These are phyloP conservation scores for Anticlea derivata DNA, from an alignment of 2,888 invertebrate genomes.

Conservation along the genomic window DNA sequence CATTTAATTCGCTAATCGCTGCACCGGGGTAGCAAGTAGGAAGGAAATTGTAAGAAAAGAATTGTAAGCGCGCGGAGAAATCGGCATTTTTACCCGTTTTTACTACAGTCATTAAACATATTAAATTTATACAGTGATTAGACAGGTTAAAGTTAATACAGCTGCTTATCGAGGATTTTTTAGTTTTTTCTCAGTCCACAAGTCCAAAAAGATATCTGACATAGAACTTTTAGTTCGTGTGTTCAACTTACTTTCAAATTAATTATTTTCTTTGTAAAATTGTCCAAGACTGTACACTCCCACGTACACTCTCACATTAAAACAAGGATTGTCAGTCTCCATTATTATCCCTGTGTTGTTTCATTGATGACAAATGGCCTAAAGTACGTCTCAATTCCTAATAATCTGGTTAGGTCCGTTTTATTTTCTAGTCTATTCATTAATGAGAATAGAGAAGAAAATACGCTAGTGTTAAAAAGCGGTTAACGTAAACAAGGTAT, in stretches of 20 bases:
- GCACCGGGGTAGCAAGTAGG: slow-evolving; percentile 20
- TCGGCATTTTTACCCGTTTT: slow-evolving; percentile 11
- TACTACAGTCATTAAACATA: slow-evolving; percentile 12
- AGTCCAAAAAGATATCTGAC: too few species aligned
- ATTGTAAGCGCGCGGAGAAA: slow-evolving; percentile 20
- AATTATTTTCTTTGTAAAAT: not conserved
- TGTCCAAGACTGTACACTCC: not conserved
- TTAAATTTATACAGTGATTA: not conserved
- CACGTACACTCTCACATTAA: not conserved
- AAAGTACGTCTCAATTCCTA: not conserved
- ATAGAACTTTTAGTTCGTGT: too few species aligned
- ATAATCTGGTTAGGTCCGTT: not conserved
- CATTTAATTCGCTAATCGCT: slow-evolving; percentile 47
- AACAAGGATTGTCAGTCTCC: not conserved
- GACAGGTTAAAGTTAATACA: too few species aligned
- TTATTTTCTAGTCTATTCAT: too few species aligned
- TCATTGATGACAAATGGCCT: not conserved
- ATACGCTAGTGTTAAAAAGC: too few species aligned
- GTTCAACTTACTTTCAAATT: not conserved
- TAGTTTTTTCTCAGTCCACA: too few species aligned
- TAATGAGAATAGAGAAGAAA: too few species aligned
- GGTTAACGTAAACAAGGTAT: too few species aligned
- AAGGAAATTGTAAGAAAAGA: slow-evolving; percentile 26
- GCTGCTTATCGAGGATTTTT: too few species aligned
- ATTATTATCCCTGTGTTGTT: slow-evolving; percentile 1